Evolutionary conservation across 2,797 vertebrate species (phyloP), one percentile per base, ranked within the genome.

Genomic region (Leptatherina wallacei): DNA sequence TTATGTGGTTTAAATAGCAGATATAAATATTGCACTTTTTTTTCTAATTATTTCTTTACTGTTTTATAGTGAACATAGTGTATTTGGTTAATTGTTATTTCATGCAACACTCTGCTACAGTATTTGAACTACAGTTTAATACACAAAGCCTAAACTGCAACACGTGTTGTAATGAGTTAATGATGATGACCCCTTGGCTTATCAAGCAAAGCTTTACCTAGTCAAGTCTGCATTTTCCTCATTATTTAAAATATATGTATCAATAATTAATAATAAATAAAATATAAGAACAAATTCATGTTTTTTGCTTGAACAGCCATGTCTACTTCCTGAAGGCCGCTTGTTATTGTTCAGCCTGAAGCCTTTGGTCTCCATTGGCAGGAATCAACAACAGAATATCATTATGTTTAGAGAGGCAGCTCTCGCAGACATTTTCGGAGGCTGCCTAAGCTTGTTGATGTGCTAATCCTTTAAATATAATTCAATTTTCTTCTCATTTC

Each of bases 351-450:
- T 49, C 32, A 42, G 52, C 32, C 24, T 0, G 22, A 47, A 40
- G 24, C 1, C 12, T 42, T 54, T 22, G 52, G 60, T 42, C 73
- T 60, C 40, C 54, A 1, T 33, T 10, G 36, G 20, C 2, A 16
- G 3, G 47, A 65, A 52, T 71, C 72, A 40, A 20, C 61, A 33
- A 33, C 56, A 32, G 54, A 51, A 59, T 47, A 38, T 59, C 70
- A 64, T 61, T 51, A 62, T 8, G 11, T 0, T 14, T 30, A 20
- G 6, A 16, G 4, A 54, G 69, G 38, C 72, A 35, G 63, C 69
- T 69, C 54, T 69, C 68, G 61, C 73, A 1, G 22, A 38, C 40
- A 0, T 44, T 14, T 75, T 77, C 14, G 60, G 75, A 66, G 67
- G 16, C 32, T 42, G 18, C 0, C 61, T 2, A 12, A 36, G 52